Evolutionary conservation across 2,797 vertebrate species (phyloP).

Genomic region (Zalophus californianus): DNA sequence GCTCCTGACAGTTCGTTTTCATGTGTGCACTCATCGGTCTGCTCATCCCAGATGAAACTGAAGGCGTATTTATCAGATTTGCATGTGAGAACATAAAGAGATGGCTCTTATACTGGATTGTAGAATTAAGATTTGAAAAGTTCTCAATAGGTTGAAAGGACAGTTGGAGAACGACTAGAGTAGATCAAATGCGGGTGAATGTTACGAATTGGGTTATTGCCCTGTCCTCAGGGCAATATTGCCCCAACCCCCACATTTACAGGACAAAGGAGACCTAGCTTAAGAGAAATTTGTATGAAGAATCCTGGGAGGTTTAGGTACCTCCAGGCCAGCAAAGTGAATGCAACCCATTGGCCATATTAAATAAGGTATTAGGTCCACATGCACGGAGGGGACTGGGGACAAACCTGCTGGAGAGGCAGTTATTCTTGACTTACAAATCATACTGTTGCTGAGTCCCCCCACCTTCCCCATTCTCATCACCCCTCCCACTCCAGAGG

Average conservation of each 20-base stretch:
- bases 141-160: background rate
- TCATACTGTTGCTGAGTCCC: background rate
- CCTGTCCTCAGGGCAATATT: too few relatives aligned
- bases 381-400: background rate
- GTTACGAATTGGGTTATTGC: background rate
- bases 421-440: background rate
- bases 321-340: background rate
- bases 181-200: background rate
- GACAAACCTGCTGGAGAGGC: background rate
- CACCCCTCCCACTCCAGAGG: too few relatives aligned
- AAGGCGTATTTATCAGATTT: background rate
- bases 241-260: too few relatives aligned
- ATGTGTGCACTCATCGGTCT: background rate
- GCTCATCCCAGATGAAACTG: background rate
- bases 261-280: background rate
- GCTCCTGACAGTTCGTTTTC: background rate
- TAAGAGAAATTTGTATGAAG: background rate
- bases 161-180: background rate
- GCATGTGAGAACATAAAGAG: background rate
- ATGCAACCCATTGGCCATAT: rapidly evolving
- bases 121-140: background rate
- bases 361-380: background rate
- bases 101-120: background rate
- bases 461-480: rapidly evolving
- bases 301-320: background rate